These are phyloP conservation scores for Parauchenoglanis ngamensis DNA, from an alignment of 2,797 vertebrate species.

Conservation along the genomic window DNA sequence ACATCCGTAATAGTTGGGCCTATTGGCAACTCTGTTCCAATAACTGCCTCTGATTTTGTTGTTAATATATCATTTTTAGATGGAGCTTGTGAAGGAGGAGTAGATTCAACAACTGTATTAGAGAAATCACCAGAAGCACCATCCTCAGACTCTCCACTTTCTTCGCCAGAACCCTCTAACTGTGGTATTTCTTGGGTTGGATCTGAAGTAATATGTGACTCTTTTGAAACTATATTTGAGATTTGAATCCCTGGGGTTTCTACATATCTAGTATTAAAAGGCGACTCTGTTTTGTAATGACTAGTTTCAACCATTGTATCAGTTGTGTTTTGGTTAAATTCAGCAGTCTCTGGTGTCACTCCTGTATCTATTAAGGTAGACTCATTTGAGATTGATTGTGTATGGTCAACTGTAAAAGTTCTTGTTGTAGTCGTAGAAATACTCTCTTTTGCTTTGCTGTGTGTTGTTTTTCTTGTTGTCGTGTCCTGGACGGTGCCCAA, in stretches of 20 bases:
- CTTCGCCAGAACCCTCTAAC: slow-evolving; percentile 28
- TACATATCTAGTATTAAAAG: slow-evolving; percentile 2
- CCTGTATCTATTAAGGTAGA: background rate
- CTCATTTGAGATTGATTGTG: slow-evolving; percentile 7
- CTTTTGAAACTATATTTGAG: slow-evolving; percentile 1
- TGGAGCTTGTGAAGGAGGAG: slow-evolving; percentile 18
- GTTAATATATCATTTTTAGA: slow-evolving; percentile 23
- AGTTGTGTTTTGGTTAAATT: slow-evolving; percentile 17
- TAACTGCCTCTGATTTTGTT: slow-evolving; percentile 20
- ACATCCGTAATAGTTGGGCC: slow-evolving; percentile 26
- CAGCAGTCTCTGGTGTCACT: background rate
- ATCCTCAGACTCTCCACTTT: slow-evolving; percentile 29
- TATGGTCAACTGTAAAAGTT: background rate
- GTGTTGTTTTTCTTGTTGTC: slow-evolving; percentile 1
- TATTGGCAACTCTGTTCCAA: slow-evolving; percentile 13
- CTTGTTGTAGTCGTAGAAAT: background rate
- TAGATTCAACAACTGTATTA: slow-evolving; percentile 28
- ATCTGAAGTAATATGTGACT: slow-evolving; percentile 15
- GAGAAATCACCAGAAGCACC: slow-evolving; percentile 23
- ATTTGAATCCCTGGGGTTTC: background rate
- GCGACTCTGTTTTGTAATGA: background rate
- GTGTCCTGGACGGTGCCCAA: slow-evolving; percentile 4
- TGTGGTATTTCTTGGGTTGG: slow-evolving; percentile 21
- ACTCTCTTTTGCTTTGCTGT: background rate
- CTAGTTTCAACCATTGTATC: background rate